Percentiles rank a stretch among this genome's conserved stretches.
Evolutionary conservation across 2,888 invertebrate species (phyloP).

Genomic region (Microplitis manilae): DNA sequence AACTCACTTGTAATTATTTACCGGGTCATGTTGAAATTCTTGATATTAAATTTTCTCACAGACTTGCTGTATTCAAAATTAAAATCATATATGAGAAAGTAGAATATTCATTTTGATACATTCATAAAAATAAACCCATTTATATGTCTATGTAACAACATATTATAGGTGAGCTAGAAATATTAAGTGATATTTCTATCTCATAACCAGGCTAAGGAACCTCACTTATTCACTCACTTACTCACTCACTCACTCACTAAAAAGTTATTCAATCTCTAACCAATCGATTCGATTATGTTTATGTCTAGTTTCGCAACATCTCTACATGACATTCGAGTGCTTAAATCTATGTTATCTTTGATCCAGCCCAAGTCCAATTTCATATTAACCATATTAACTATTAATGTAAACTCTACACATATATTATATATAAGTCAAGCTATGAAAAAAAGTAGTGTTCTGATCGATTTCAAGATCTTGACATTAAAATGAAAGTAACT

Average conservation of each 20-base stretch:
- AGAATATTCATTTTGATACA: neutral
- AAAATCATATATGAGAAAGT: neutral
- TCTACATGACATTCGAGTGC: neutral
- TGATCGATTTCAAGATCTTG: too few relatives aligned
- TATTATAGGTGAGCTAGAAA: neutral
- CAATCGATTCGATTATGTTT: neutral
- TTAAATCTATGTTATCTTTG: neutral
- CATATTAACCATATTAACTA: neutral
- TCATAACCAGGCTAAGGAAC: neutral
- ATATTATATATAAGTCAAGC: too few relatives aligned
- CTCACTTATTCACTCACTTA: neutral
- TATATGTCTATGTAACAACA: neutral
- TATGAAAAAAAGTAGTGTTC: too few relatives aligned
- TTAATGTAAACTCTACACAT: neutral
- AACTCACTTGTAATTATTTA: neutral
- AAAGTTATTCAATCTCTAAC: neutral
- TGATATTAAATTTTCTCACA: slow-evolving; percentile 11
- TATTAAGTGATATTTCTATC: neutral
- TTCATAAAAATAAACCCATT: neutral
- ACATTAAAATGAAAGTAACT: too few relatives aligned
- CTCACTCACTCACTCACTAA: neutral
- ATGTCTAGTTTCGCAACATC: neutral
- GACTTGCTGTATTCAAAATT: neutral
- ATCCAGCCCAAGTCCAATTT: neutral
- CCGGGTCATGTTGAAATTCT: slow-evolving; percentile 5